Conservation (phyloP, 2,113 vertebrate genomes). For the Callipepla squamata region DNA sequence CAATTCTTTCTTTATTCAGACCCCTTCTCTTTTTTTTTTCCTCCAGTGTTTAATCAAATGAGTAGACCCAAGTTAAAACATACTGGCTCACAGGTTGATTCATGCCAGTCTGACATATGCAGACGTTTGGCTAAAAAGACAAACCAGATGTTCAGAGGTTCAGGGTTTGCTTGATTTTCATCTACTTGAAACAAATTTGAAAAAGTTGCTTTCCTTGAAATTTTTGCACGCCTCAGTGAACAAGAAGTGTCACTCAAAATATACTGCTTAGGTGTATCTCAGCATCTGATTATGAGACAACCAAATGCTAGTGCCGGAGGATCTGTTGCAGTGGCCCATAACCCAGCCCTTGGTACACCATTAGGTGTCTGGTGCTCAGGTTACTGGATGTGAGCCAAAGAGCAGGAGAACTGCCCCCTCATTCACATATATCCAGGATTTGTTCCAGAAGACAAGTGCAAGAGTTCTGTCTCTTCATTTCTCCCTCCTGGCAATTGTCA, state of each 20-base stretch:
- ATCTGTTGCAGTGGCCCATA: not conserved
- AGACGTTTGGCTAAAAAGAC: no score
- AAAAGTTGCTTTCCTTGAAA: not conserved
- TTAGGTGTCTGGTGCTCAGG: not conserved
- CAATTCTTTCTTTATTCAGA: not conserved
- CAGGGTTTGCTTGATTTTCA: not conserved
- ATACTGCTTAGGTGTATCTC: not conserved
- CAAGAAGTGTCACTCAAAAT: not conserved
- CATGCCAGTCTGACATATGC: not conserved
- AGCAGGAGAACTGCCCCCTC: accelerated
- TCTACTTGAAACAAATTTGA: not conserved
- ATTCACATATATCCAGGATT: not conserved
- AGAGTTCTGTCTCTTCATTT: not conserved
- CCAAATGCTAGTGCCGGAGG: not conserved
- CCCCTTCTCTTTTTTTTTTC: not conserved
- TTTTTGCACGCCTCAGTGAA: not conserved
- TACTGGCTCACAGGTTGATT: not conserved
- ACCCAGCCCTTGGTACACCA: not conserved
- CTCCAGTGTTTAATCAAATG: not conserved
- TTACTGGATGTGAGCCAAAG: not conserved
- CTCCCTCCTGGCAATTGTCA: not conserved
- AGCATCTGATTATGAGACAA: not conserved
- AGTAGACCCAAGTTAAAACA: not conserved
- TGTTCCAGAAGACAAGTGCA: not conserved
- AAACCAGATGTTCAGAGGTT: not conserved